Conservation (phyloP, 2,888 invertebrate genomes). For the Meteorus cinctellus region DNA sequence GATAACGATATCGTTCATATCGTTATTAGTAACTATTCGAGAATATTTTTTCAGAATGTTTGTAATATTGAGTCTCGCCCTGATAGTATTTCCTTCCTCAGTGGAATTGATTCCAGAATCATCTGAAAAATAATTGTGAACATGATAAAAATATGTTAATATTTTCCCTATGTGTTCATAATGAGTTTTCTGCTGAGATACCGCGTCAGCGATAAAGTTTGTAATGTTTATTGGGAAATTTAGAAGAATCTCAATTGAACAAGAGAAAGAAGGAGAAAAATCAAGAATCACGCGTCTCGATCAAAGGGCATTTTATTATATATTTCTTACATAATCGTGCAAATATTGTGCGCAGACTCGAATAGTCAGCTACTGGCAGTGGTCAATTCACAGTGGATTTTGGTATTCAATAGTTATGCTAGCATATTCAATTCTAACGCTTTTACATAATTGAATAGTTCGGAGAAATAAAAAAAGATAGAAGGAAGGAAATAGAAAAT, state of each 20-base stretch:
- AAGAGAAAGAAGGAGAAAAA: not conserved
- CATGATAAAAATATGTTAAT: not conserved
- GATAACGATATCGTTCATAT: slow-evolving; percentile 39
- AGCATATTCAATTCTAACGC: not conserved
- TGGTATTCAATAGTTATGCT: not conserved
- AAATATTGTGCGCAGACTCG: not conserved
- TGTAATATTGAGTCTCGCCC: not conserved
- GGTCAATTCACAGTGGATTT: slow-evolving; percentile 3
- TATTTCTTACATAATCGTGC: slow-evolving; percentile 13
- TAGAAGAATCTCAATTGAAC: not conserved
- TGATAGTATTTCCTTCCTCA: not conserved
- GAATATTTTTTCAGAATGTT: not conserved
- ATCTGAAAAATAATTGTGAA: not conserved
- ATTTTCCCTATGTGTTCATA: not conserved
- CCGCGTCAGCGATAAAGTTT: not conserved
- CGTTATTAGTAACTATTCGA: slow-evolving; percentile 20
- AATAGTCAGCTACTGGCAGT: not conserved
- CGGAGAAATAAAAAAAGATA: not conserved
- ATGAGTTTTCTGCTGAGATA: not conserved
- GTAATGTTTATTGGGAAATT: not conserved
- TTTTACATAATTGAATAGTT: not conserved
- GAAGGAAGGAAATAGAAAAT: not conserved
- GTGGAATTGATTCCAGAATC: not conserved
- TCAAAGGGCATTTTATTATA: slow-evolving; percentile 13
- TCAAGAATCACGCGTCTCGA: not conserved